Base-by-base conservation (phyloP, 2,113 vertebrate genomes). In the Hymenochirus boettgeri region DNA sequence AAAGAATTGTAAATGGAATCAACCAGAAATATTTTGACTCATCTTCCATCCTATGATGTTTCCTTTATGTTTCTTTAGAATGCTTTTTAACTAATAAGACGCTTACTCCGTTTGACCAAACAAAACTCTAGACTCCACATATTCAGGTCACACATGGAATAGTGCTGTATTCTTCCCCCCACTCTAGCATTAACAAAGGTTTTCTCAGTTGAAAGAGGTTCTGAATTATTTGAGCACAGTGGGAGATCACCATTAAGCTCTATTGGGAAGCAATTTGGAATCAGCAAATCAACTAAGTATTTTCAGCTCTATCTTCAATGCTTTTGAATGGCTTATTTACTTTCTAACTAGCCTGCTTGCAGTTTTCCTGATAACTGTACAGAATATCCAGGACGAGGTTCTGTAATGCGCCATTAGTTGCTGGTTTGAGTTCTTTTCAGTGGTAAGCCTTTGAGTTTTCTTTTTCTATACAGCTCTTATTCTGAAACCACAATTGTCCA, bases 231-330 rank as follows among this genome's bases (percentile, higher is more conserved):
- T 69, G 65, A 69, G 65, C 65, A 59, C 65, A 69, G 65, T 69
- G 65, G 65, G 65, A 69, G 56, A 59, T 69, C 65, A 58, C 65
- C 65, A 69, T 69, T 69, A 69, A 69, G 65, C 65, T 48, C 65
- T 69, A 60, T 69, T 69, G 56, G 65, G 65, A 69, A 69, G 65
- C 65, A 69, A 69, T 69, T 69, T 69, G 46, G 65, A 69, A 69
- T 69, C 65, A 69, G 65, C 65, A 69, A 69, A 69, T 69, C 65
- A 69, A 69, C 65, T 69, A 69, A 69, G 65, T 69, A 69, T 60
- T 69, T 69, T 69, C 56, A 69, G 65, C 65, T 69, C 65, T 69
- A 69, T 69, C 65, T 69, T 69, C 65, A 26, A 69, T 69, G 65
- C 65, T 59, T 69, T 69, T 69, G 47, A 69, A 69, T 69, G 65